Base-by-base conservation (phyloP, 1,140 invertebrate genomes). In the Drosophila tsacasi region DNA sequence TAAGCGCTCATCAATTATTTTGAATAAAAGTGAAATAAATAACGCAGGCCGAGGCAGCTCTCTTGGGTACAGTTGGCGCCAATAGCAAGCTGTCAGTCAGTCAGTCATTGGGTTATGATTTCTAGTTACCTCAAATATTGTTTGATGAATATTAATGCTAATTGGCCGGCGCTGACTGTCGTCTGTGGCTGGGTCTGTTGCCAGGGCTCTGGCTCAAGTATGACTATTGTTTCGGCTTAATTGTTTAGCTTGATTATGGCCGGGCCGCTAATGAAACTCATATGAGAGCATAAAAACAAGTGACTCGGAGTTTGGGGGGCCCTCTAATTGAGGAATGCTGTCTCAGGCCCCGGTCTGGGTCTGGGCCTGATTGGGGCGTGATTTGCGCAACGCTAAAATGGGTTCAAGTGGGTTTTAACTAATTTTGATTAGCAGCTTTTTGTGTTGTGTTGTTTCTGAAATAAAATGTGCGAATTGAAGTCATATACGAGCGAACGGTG, bases 321-420 rank as follows among this genome's bases (percentile, higher is more conserved):
- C 61, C 71, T 73, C 83, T 87, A 87, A 89, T 89, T 86, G 71
- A 64, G 76, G 80, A 83, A 89, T 87, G 79, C 61, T 66, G 61
- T 79, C 54, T 77, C 72, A 80, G 83, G 83, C 83, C 83, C 83
- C 83, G 83, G 42, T 83, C 75, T 77, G 74, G 23, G 27, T 32
- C 30, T 15, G 65, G 46, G 39, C 54, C 54, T 71, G 75, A 81
- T 82, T 85, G 60, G 65, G 77, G 83, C 55, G 67, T 83, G 81
- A 89, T 87, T 89, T 89, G 85, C 78, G 74, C 64, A 84, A 89
- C 81, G 50, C 81, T 72, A 78, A 90, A 89, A 90, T 90, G 85
- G 85, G 85, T 89, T 89, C 85, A 89, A 89, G 85, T 89, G 85
- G 84, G 84, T 89, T 89, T 89, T 89, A 89, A 89, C 84, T 89